A percentile compares a stretch with the other conserved stretches of the same genome.
Conservation (phyloP, 1,140 invertebrate genomes). For the Bactericera cockerelli region DNA sequence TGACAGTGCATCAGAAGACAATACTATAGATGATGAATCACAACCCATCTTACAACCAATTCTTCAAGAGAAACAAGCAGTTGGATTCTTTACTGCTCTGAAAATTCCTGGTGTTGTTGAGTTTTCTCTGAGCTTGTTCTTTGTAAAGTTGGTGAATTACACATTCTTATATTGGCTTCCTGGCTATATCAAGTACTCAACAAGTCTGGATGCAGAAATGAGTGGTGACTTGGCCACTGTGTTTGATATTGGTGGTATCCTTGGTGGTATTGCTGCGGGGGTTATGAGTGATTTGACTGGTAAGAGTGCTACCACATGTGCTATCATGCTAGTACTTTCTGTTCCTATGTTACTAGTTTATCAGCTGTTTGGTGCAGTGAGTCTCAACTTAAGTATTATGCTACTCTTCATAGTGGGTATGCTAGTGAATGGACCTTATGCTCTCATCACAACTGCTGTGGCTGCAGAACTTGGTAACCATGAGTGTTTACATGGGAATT, state of each 20-base stretch:
- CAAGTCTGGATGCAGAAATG: constrained; percentile 43
- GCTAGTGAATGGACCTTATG: constrained; percentile 89
- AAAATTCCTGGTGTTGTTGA: constrained; percentile 67
- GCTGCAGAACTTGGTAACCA: constrained; percentile 87
- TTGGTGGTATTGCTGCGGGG: constrained; percentile 76
- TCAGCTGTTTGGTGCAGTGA: not conserved
- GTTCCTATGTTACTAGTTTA: constrained; percentile 39
- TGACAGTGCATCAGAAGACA: no score
- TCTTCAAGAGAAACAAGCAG: not conserved
- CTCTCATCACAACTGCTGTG: constrained; percentile 89
- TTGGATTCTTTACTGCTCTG: constrained; percentile 11
- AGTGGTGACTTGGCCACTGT: constrained; percentile 75
- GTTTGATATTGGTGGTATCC: constrained; percentile 81
- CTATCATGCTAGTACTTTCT: constrained; percentile 59
- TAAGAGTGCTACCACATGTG: constrained; percentile 71
- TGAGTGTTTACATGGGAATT: constrained; percentile 61
- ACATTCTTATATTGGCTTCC: constrained; percentile 96
- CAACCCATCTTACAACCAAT: not conserved
- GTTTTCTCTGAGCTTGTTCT: constrained; percentile 87
- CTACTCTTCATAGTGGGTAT: not conserved
- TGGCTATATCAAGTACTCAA: constrained; percentile 67
- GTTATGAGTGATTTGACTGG: constrained; percentile 64
- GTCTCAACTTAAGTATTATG: not conserved
- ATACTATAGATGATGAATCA: not conserved
- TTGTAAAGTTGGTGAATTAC: constrained; percentile 91